Base-by-base conservation (phyloP, 2,888 invertebrate genomes). In the Malacosoma neustria region DNA sequence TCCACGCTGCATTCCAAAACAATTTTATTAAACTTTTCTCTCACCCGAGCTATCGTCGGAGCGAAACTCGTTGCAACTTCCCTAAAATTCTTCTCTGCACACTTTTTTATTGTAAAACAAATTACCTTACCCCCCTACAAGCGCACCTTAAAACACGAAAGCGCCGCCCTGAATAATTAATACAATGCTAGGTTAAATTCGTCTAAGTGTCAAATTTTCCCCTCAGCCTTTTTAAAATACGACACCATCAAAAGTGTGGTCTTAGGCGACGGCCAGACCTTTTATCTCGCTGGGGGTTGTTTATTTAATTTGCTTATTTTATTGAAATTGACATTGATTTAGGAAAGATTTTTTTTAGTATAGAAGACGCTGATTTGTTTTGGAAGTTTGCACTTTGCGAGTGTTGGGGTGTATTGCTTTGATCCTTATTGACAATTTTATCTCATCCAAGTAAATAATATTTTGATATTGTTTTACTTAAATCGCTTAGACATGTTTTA, bases 111-210 rank as follows among this genome's bases (percentile, higher is more conserved):
- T 44, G 40, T 51, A 75, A 77, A 80, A 80, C 79, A 81, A 84
- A 82, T 82, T 81, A 69, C 67, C 70, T 65, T 62, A 62, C 73
- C 56, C 77, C 70, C 73, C 58, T 62, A 57, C 72, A 61, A 70
- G 65, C 77, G 68, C 79, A 82, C 82, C 82, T 84, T 75, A 63
- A 70, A 76, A 74, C 69, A 72, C 67, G 76, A 75, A 72, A 66
- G 73, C 74, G 65, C 65, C 77, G 65, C 74, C 74, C 72, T 84
- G 84, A 82, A 84, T 85, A 85, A 84, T 84, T 85, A 84, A 85
- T 82, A 82, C 81, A 81, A 84, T 81, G 75, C 76, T 71, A 82
- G 80, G 81, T 82, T 80, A 82, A 82, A 84, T 74, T 82, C 76
- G 70, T 77, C 77, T 60, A 73, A 82, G 82, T 82, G 82, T 82